These are phyloP conservation scores for Plebejus argus DNA, from an alignment of 2,888 invertebrate genomes.

Conservation along the genomic window DNA sequence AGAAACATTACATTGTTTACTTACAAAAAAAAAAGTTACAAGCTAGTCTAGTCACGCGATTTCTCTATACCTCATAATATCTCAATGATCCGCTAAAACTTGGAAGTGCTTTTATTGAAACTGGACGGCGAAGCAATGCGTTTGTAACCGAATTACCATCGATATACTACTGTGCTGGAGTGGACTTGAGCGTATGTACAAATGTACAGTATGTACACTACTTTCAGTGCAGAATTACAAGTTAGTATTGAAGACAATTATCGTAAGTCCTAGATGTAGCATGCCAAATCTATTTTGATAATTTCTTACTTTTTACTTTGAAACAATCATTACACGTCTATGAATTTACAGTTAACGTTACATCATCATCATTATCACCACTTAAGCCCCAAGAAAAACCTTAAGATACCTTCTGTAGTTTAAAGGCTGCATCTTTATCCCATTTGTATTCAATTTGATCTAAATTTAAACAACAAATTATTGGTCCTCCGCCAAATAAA, in stretches of 20 bases:
- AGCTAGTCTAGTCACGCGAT: neutral
- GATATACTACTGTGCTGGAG: conserved; percentile 39
- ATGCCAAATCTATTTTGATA: conserved; percentile 12
- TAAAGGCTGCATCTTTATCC: too few relatives aligned
- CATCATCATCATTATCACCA: neutral
- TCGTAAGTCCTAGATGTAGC: neutral
- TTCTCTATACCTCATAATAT: neutral
- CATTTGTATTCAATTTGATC: too few relatives aligned
- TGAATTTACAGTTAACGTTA: neutral
- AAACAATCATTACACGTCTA: neutral
- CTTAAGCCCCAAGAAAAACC: too few relatives aligned
- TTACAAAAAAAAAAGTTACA: too few relatives aligned
- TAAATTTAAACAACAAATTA: too few relatives aligned
- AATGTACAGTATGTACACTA: conserved; percentile 33
- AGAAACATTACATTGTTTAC: too few relatives aligned
- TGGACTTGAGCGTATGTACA: conserved; percentile 39
- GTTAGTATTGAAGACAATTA: neutral
- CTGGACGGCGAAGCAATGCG: conserved; percentile 56
- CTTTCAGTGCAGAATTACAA: neutral
- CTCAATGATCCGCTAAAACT: conserved; percentile 27
- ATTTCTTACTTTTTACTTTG: neutral
- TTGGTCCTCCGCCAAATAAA: too few relatives aligned
- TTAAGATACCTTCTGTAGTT: too few relatives aligned
- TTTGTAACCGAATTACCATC: conserved; percentile 44
- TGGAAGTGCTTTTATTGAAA: conserved; percentile 45